These are phyloP conservation scores for Sphaerophoria rueppellii DNA, from an alignment of 2,888 invertebrate genomes.

Conservation along the genomic window DNA sequence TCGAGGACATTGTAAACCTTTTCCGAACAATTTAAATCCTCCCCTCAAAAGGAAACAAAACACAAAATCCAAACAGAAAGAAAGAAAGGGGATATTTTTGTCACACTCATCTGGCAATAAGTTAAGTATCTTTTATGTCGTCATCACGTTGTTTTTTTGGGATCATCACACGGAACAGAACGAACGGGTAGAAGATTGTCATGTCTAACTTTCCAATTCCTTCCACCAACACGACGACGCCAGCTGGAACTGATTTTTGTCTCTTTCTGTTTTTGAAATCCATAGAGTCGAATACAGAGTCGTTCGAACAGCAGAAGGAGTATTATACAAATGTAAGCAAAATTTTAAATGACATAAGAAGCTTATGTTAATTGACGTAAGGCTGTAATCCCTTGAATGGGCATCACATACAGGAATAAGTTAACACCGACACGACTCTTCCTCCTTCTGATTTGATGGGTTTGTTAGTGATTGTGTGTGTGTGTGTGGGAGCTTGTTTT, in stretches of 20 bases:
- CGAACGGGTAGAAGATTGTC: slow-evolving; percentile 2
- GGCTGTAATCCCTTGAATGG: slow-evolving; percentile 74
- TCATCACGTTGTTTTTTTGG: slow-evolving; percentile 50
- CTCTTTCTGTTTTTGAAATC: slow-evolving; percentile 16
- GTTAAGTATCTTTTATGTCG: slow-evolving; percentile 66
- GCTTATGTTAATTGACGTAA: slow-evolving; percentile 75
- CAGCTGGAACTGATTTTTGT: slow-evolving; percentile 11
- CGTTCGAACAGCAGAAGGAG: background rate
- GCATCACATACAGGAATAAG: slow-evolving; percentile 67
- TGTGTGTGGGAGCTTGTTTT: slow-evolving; percentile 14
- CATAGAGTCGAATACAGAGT: background rate
- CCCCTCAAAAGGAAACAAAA: slow-evolving; percentile 28
- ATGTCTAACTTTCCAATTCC: slow-evolving; percentile 44
- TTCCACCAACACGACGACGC: background rate
- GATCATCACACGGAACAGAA: background rate
- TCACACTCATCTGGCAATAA: slow-evolving; percentile 53
- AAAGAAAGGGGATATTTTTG: background rate
- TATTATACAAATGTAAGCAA: slow-evolving; percentile 72
- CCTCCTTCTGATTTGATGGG: background rate
- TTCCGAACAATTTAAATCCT: slow-evolving; percentile 54
- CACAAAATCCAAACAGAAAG: background rate
- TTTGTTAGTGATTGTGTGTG: background rate
- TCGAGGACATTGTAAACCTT: slow-evolving; percentile 32
- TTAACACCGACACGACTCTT: slow-evolving; percentile 36
- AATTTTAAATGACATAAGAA: slow-evolving; percentile 75